phyloP scores from a whole-genome alignment of 2,113 vertebrate species.

The Perognathus longimembris region DNA sequence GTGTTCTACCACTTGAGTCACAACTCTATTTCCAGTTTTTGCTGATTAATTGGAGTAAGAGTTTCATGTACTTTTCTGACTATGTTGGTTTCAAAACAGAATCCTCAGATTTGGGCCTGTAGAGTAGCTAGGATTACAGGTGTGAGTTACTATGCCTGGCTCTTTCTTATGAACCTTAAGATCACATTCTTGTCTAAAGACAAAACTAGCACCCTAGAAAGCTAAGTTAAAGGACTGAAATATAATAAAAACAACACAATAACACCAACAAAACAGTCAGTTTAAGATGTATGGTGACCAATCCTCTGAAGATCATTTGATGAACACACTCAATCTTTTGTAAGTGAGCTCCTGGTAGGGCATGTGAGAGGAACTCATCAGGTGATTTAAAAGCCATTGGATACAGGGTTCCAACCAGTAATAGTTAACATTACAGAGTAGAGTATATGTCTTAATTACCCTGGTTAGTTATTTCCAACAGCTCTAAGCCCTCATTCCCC shows the following conservation, averaged over 20 bases:
- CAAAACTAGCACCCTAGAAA: not conserved
- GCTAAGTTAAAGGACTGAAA: not conserved
- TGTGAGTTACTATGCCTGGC: too few species aligned
- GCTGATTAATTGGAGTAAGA: too few species aligned
- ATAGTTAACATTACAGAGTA: not conserved
- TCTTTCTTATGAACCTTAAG: too few species aligned
- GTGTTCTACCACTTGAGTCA: too few species aligned
- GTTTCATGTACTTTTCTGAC: too few species aligned
- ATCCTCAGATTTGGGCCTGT: not conserved
- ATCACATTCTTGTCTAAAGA: not conserved
- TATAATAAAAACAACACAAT: not conserved
- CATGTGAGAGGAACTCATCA: constrained; percentile 36
- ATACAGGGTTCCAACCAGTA: not conserved
- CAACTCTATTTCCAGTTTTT: too few species aligned
- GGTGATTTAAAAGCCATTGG: constrained; percentile 13
- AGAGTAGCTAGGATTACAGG: too few species aligned
- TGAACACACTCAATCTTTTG: not conserved
- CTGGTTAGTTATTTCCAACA: not conserved
- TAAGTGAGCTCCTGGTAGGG: not conserved
- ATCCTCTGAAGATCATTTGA: constrained; percentile 12
- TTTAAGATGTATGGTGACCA: constrained; percentile 28
- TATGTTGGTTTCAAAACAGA: too few species aligned
- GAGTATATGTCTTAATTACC: not conserved
- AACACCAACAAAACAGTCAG: not conserved
- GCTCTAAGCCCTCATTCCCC: not conserved